Evolutionary conservation across 2,888 invertebrate species (phyloP).

Genomic region (Cordilura impudica): DNA sequence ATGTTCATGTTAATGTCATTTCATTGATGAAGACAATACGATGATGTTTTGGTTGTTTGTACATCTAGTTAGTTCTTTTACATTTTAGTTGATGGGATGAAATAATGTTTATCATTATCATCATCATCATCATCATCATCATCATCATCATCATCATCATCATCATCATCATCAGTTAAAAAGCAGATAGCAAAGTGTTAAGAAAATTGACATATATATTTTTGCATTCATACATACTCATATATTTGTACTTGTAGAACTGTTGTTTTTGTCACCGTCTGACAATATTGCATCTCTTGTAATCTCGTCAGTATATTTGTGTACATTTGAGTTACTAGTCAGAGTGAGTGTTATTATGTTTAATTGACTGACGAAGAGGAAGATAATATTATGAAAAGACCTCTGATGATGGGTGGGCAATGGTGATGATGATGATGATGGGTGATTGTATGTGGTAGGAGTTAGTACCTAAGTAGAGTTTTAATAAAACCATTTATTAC

Average conservation of each 20-base stretch:
- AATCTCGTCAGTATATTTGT: background rate
- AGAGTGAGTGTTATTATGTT: background rate
- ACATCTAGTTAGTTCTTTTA: background rate
- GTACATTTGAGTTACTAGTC: background rate
- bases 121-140: background rate
- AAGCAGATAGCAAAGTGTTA: background rate
- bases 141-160: background rate
- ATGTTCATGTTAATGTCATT: constrained; percentile 28
- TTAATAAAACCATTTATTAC: constrained; percentile 6
- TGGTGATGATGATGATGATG: background rate
- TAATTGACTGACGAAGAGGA: constrained; percentile 17
- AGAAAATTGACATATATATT: background rate
- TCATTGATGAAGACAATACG: constrained; percentile 10
- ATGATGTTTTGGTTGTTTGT: constrained; percentile 11
- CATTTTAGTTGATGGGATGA: background rate
- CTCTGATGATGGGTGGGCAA: background rate
- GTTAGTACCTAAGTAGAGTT: background rate
- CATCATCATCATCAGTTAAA: background rate
- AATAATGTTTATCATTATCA: too few relatives aligned
- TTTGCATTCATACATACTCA: background rate
- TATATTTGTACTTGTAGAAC: background rate
- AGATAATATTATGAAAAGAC: background rate
- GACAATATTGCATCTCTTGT: constrained; percentile 10
- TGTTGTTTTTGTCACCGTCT: background rate
- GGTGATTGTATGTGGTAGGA: background rate